These are phyloP conservation scores for Conus canariensis DNA, from an alignment of 2,888 invertebrate genomes.

Conservation along the genomic window DNA sequence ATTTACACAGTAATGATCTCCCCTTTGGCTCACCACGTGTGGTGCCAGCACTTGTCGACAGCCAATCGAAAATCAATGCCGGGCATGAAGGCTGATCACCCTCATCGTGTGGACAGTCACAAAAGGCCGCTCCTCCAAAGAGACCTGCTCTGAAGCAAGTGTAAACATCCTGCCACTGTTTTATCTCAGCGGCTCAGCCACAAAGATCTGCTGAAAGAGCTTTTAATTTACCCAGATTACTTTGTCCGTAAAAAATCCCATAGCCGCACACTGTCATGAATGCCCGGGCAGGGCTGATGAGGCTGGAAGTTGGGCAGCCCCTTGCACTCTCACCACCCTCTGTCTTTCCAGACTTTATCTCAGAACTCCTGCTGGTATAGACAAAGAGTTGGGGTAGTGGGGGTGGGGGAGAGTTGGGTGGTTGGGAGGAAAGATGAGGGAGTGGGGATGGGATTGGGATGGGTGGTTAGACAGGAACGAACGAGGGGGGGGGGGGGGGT, in stretches of 20 bases:
- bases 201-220: conserved; percentile 50
- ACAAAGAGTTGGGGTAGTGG: neutral
- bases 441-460: too few species aligned
- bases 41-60: conserved; percentile 11
- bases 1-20: conserved; percentile 57
- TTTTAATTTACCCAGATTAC: conserved; percentile 52
- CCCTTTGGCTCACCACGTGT: conserved; percentile 30
- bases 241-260: conserved; percentile 24
- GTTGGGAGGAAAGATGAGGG: neutral
- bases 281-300: conserved; percentile 25
- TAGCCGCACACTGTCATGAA: conserved; percentile 5
- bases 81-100: conserved; percentile 34
- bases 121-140: conserved; percentile 33
- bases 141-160: conserved; percentile 23
- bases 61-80: conserved; percentile 42
- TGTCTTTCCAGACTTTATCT: neutral
- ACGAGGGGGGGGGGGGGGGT: too few species aligned
- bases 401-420: too few species aligned
- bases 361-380: neutral
- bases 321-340: neutral
- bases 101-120: conserved; percentile 37
- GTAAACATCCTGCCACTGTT: conserved; percentile 47
- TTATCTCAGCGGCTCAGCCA: conserved; percentile 48
- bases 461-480: too few species aligned
- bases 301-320: neutral